Base-by-base conservation (phyloP, 2,113 vertebrate genomes). In the Columba livia region DNA sequence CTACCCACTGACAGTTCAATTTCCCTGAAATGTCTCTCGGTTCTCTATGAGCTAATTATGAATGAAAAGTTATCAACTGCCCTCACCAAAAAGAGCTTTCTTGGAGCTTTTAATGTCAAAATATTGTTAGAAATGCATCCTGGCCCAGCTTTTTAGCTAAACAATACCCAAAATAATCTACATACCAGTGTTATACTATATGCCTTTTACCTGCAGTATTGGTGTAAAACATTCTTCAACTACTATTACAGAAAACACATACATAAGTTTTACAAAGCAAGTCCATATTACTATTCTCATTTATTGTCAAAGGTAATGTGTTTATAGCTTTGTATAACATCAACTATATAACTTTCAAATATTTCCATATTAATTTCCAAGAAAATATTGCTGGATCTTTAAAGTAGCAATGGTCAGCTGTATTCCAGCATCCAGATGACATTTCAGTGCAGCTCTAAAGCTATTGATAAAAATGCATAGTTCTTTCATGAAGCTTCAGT, bases 1-100 rank as follows among this genome's bases (percentile, higher is more conserved):
- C 99, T 99, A 98, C 97, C 98, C 98, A 98, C 99, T 99, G 99
- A 99, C 99, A 99, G 99, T 99, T 99, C 99, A 99, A 99, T 99
- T 99, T 99, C 99, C 99, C 99, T 98, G 98, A 98, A 98, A 98
- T 98, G 98, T 98, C 98, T 99, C 98, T 98, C 98, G 98, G 98
- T 99, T 99, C 98, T 98, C 99, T 97, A 98, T 97, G 98, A 98
- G 98, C 99, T 99, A 99, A 99, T 99, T 99, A 99, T 99, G 99
- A 99, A 99, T 99, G 99, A 99, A 99, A 99, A 98, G 99, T 99
- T 99, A 99, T 99, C 99, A 99, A 99, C 97, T 98, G 98, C 98
- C 98, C 96, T 97, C 97, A 96, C 97, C 98, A 98, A 98, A 98
- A 98, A 98, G 98, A 98, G 98, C 98, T 98, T 99, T 99, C 98